phyloP scores from a whole-genome alignment of 2,888 invertebrate genomes.

The Eudemis profundana region DNA sequence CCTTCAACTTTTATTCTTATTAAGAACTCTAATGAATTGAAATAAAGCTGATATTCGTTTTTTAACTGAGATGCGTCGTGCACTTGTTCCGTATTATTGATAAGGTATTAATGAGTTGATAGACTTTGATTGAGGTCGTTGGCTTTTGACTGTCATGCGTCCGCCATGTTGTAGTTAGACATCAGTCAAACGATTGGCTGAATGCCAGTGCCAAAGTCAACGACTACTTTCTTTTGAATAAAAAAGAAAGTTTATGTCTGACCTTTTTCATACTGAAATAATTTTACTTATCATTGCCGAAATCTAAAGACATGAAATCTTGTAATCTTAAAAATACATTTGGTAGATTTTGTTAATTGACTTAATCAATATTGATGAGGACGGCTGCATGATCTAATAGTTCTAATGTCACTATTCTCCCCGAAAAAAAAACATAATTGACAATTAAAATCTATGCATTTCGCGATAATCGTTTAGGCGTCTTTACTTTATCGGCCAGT shows the following conservation, averaged over 20 bases:
- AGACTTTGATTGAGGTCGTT: constrained; percentile 43
- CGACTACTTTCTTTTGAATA: constrained; percentile 25
- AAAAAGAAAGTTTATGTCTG: background rate
- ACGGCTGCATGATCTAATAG: too few relatives aligned
- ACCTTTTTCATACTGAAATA: background rate
- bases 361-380: too few relatives aligned
- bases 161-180: constrained; percentile 30
- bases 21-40: background rate
- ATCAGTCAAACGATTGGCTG: constrained; percentile 33
- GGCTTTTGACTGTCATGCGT: constrained; percentile 29
- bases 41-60: constrained; percentile 5
- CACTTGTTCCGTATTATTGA: constrained; percentile 10
- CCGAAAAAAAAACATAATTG: too few relatives aligned
- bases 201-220: constrained; percentile 34
- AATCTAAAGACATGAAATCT: too few relatives aligned
- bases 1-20: constrained; percentile 2
- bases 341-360: too few relatives aligned
- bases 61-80: constrained; percentile 6
- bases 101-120: constrained; percentile 26
- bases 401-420: too few relatives aligned
- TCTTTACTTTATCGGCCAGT: constrained; percentile 25
- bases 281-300: too few relatives aligned
- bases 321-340: too few relatives aligned
- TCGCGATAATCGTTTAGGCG: constrained; percentile 7
- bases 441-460: background rate